Evolutionary conservation across 2,797 vertebrate species (phyloP).

Genomic region (Orestias chungarensis): DNA sequence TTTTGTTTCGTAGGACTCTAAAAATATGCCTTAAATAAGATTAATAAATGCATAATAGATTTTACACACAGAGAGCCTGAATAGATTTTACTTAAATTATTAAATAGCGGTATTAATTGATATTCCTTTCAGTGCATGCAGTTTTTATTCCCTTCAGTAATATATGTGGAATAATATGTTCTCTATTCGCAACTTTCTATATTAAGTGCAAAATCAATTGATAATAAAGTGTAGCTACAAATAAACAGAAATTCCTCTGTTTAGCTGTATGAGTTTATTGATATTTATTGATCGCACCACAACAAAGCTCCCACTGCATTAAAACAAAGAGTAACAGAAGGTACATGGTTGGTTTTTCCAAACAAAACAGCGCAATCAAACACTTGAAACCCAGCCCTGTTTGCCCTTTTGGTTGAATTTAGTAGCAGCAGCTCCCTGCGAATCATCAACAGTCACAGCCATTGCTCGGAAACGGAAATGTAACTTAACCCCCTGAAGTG

Average conservation of each 20-base stretch:
- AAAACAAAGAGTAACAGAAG: not conserved
- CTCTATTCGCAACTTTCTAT: not conserved
- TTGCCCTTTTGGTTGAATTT: not conserved
- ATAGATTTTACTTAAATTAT: not conserved
- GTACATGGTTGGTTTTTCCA: not conserved
- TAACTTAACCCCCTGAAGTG: accelerated
- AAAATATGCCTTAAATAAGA: no score
- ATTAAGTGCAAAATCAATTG: not conserved
- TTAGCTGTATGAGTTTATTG: constrained; percentile 13
- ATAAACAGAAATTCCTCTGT: not conserved
- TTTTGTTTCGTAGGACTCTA: no score
- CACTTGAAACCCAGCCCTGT: not conserved
- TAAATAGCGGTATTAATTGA: no score
- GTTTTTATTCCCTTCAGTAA: no score
- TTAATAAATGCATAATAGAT: no score
- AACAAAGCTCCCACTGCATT: not conserved
- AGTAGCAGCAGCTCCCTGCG: accelerated
- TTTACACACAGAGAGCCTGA: not conserved
- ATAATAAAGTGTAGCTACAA: not conserved
- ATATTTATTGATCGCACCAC: no score
- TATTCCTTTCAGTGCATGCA: no score
- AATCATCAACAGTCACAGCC: not conserved
- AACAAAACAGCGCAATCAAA: constrained; percentile 8
- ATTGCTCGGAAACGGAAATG: not conserved
- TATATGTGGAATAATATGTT: no score